Evolutionary conservation across 64 coral and sea anemone species (phyloP).

Genomic region (Exaiptasia diaphana): DNA sequence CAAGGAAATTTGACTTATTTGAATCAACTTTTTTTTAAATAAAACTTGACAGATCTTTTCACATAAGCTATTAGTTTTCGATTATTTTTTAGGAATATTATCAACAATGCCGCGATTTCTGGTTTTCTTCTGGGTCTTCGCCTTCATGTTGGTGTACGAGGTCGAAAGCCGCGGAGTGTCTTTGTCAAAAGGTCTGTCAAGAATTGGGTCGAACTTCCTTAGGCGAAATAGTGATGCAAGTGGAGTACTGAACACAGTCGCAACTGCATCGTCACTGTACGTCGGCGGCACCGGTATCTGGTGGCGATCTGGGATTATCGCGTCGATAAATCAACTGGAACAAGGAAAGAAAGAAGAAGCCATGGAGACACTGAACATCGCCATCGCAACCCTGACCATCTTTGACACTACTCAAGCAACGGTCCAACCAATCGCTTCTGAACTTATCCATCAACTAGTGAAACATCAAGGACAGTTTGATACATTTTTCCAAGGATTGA

Average conservation of each 20-base stretch:
- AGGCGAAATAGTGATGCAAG: neutral
- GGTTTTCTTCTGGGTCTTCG: too few species aligned
- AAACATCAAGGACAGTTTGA: conserved; percentile 13
- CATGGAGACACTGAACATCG: conserved; percentile 11
- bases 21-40: too few species aligned
- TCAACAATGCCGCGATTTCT: too few species aligned
- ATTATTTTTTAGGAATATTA: too few species aligned
- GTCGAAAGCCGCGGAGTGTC: too few species aligned
- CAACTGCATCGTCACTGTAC: conserved; percentile 2
- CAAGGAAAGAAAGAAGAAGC: conserved; percentile 24
- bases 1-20: too few species aligned
- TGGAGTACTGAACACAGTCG: conserved; percentile 1
- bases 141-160: too few species aligned
- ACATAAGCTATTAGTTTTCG: too few species aligned
- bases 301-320: conserved; percentile 1
- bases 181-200: neutral
- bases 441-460: conserved; percentile 13
- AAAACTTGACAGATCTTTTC: too few species aligned
- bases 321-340: conserved; percentile 14
- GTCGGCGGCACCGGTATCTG: conserved; percentile 10
- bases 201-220: conserved; percentile 7
- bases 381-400: neutral
- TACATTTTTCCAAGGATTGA: neutral
- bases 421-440: neutral
- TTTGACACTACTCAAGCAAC: neutral